Percentiles rank a stretch among this genome's conserved stretches.
phyloP scores from a whole-genome alignment of 2,113 vertebrate species.

The Ophthalmotilapia sp. region DNA sequence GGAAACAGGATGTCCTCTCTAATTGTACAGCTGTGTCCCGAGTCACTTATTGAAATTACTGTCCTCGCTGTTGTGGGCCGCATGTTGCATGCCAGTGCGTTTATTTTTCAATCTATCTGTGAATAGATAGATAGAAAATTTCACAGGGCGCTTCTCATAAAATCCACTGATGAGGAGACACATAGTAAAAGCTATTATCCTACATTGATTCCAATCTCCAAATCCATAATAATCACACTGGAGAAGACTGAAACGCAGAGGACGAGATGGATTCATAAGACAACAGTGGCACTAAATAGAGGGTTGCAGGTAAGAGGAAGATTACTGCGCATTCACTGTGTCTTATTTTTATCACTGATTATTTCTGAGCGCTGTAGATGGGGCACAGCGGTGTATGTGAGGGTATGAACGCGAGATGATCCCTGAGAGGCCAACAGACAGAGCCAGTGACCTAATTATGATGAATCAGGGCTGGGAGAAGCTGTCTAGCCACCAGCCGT shows the following conservation, averaged over 20 bases:
- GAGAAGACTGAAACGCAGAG: background rate
- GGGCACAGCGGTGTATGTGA: background rate
- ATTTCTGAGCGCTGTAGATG: background rate
- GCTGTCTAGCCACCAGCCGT: slow-evolving; percentile 46
- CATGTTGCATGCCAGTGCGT: background rate
- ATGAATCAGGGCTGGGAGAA: slow-evolving; percentile 45
- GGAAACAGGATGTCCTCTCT: slow-evolving; percentile 15
- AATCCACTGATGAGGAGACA: background rate
- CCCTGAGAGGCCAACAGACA: slow-evolving; percentile 35
- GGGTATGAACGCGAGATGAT: slow-evolving; percentile 9
- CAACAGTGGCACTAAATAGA: background rate
- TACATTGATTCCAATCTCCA: slow-evolving; percentile 1
- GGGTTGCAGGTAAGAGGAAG: background rate
- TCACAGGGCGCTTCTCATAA: background rate
- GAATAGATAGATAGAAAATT: background rate
- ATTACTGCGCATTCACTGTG: background rate
- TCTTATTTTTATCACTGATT: slow-evolving; percentile 18
- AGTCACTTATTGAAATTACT: slow-evolving; percentile 37
- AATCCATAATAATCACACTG: background rate
- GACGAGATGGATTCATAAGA: background rate
- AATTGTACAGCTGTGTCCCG: slow-evolving; percentile 13
- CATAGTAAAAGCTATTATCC: slow-evolving; percentile 13
- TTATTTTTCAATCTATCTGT: background rate
- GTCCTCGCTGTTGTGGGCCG: background rate
- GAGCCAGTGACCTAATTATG: slow-evolving; percentile 58